These are phyloP conservation scores for Melanophora roralis DNA, from an alignment of 2,888 invertebrate species.

Conservation along the genomic window DNA sequence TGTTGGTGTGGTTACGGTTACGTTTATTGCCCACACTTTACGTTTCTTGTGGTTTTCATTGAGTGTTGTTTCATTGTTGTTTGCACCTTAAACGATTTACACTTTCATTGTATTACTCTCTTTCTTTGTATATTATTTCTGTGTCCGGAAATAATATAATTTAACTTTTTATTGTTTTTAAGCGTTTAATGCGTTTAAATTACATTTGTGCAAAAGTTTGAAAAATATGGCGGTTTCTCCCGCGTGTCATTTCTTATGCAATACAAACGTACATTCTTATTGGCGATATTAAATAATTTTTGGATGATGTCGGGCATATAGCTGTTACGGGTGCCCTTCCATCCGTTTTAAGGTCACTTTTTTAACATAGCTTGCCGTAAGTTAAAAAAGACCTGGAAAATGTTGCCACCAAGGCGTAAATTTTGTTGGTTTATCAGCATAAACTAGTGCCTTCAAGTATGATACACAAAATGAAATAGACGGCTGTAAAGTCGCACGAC, in stretches of 20 bases:
- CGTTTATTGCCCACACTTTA: conserved; percentile 37
- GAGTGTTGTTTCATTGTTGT: conserved; percentile 25
- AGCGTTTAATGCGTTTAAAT: not conserved
- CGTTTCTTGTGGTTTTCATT: conserved; percentile 45
- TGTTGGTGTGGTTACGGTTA: conserved; percentile 27
- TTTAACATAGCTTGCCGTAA: too few species aligned
- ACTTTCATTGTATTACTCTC: conserved; percentile 1
- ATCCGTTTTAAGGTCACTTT: too few species aligned
- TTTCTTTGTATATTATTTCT: not conserved
- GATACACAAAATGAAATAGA: too few species aligned
- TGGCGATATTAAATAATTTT: not conserved
- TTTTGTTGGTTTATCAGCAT: too few species aligned
- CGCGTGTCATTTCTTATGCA: conserved; percentile 48
- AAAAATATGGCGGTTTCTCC: conserved; percentile 48
- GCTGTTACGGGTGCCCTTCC: too few species aligned
- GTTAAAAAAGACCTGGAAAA: too few species aligned
- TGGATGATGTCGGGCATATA: too few species aligned
- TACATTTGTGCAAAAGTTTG: conserved; percentile 41
- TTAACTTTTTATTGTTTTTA: conserved; percentile 1
- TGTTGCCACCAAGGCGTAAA: too few species aligned
- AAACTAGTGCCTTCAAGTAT: too few species aligned
- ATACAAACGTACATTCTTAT: too few species aligned
- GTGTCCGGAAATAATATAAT: conserved; percentile 35
- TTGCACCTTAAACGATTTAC: conserved; percentile 37
- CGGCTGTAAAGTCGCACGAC: too few species aligned